phyloP scores from a whole-genome alignment of 2,888 invertebrate species.

The Diarsia dahlii region DNA sequence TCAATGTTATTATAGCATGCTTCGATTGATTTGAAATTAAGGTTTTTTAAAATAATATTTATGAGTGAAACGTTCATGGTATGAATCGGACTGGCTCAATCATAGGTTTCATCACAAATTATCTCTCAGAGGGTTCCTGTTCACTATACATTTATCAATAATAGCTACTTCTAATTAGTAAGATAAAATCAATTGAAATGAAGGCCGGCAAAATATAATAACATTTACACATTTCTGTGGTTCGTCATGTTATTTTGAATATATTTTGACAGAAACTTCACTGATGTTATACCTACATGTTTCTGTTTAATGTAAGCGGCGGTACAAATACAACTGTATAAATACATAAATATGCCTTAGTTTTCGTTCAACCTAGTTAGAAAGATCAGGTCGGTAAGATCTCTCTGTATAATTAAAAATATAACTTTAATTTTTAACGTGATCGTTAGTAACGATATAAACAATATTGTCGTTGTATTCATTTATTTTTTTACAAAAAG shows the following conservation, averaged over 20 bases:
- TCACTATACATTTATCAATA: no score
- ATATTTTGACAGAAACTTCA: conserved; percentile 37
- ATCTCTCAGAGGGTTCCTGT: background rate
- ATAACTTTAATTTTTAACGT: background rate
- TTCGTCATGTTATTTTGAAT: conserved; percentile 17
- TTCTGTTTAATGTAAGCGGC: conserved; percentile 42
- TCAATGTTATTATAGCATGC: background rate
- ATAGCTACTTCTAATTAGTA: background rate
- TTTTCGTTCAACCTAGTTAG: conserved; percentile 48
- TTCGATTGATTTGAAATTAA: background rate
- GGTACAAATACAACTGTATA: conserved; percentile 21
- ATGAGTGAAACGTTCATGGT: background rate
- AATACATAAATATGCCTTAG: conserved; percentile 29
- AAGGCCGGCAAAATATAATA: background rate
- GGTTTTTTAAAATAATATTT: background rate
- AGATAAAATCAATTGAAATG: background rate
- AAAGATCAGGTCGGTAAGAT: conserved; percentile 17
- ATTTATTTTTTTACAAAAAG: background rate
- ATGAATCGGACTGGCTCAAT: background rate
- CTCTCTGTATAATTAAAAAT: conserved; percentile 4
- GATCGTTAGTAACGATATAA: background rate
- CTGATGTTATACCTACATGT: conserved; percentile 11
- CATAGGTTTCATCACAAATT: background rate
- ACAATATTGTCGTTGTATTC: background rate
- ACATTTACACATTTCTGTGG: conserved; percentile 9